Conservation (phyloP, 2,113 vertebrate species). For the Tilapia sparmanii region DNA sequence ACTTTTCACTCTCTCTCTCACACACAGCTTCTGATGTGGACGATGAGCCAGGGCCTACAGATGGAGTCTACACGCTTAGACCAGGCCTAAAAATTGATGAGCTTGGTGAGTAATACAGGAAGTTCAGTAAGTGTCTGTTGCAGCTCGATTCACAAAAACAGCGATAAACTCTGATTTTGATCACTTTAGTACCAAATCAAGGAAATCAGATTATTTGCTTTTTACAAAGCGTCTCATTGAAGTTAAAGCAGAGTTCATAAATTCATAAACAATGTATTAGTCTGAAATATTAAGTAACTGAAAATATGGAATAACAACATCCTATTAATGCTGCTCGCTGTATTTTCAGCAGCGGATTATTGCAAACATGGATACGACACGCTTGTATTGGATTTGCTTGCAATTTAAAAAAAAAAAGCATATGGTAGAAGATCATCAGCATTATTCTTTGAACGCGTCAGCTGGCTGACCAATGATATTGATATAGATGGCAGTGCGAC, state of each 20-base stretch:
- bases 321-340: background rate
- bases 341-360: background rate
- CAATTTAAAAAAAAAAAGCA: accelerated
- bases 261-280: background rate
- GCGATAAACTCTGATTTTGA: background rate
- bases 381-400: background rate
- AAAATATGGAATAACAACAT: background rate
- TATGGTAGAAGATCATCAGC: background rate
- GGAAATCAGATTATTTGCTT: background rate
- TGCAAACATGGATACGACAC: background rate
- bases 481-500: background rate
- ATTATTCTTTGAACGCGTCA: background rate
- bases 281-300: background rate
- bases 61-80: conserved; percentile 90
- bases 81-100: conserved; percentile 92
- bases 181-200: background rate
- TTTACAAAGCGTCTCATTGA: background rate
- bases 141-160: background rate
- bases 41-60: conserved; percentile 83
- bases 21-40: conserved; percentile 79
- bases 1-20: conserved; percentile 57
- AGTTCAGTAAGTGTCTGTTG: background rate
- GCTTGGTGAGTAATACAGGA: conserved; percentile 78
- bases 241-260: background rate
- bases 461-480: background rate